phyloP scores from a whole-genome alignment of 2,113 vertebrate genomes.

The Myxocyprinus asiaticus region DNA sequence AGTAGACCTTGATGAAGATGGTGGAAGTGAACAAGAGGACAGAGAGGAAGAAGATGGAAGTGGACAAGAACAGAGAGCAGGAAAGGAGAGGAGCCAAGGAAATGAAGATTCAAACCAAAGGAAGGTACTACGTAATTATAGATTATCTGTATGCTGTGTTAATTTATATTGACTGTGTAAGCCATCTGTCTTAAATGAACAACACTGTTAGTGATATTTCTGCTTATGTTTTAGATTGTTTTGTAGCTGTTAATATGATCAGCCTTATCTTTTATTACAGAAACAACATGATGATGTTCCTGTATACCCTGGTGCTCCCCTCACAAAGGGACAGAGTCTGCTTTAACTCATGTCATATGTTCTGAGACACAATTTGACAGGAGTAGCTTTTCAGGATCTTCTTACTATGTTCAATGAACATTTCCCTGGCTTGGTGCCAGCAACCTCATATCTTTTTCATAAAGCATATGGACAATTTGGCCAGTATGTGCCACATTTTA shows the following conservation, averaged over 20 bases:
- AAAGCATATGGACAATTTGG: conserved; percentile 38
- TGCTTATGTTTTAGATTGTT: too few species aligned
- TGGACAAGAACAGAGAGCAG: too few species aligned
- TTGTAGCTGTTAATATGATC: too few species aligned
- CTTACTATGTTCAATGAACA: conserved; percentile 38
- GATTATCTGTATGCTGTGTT: too few species aligned
- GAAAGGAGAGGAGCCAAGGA: not conserved
- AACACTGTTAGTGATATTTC: too few species aligned
- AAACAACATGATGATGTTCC: conserved; percentile 8
- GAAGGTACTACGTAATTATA: too few species aligned
- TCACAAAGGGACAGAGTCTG: conserved; percentile 39
- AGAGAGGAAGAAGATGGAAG: too few species aligned
- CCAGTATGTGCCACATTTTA: conserved; percentile 50
- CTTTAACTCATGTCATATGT: conserved; percentile 38
- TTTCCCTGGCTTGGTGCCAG: conserved; percentile 46
- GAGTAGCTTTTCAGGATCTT: conserved; percentile 36
- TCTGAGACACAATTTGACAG: conserved; percentile 35
- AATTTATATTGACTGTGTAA: too few species aligned
- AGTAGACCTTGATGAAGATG: too few species aligned
- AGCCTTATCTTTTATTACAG: not conserved
- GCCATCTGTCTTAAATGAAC: too few species aligned
- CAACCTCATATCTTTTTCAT: conserved; percentile 30
- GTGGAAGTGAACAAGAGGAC: too few species aligned
- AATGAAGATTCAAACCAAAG: too few species aligned
- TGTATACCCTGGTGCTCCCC: conserved; percentile 40